Conservation (phyloP, 1,140 invertebrate species). For the Neodiprion fabricii region DNA sequence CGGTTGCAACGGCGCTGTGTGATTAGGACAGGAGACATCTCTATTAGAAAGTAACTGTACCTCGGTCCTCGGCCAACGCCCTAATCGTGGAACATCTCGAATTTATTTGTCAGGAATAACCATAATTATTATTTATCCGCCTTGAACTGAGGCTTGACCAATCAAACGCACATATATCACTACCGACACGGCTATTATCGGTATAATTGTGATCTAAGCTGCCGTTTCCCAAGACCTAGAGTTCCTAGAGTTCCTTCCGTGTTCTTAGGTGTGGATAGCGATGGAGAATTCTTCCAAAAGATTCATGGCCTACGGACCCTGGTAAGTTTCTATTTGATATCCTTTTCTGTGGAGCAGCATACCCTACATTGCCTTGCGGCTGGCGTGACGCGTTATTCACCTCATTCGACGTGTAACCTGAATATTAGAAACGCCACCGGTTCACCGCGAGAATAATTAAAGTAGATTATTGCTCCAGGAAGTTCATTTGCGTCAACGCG, state of each 20-base stretch:
- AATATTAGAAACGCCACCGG: no score
- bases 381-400: no score
- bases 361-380: no score
- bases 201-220: conserved; percentile 8
- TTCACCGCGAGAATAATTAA: background rate
- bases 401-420: no score
- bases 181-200: background rate
- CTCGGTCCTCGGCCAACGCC: background rate
- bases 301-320: no score
- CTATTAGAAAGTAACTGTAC: conserved; percentile 2
- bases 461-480: background rate
- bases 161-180: background rate
- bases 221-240: background rate
- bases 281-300: background rate
- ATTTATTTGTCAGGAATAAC: conserved; percentile 12
- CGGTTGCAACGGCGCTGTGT: background rate
- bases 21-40: conserved; percentile 3
- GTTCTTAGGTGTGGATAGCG: background rate
- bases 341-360: no score
- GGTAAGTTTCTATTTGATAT: no score
- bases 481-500: conserved; percentile 5
- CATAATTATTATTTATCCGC: conserved; percentile 11
- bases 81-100: conserved; percentile 8
- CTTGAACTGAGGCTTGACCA: background rate
- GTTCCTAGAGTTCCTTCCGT: background rate